Percentiles rank a stretch among this genome's conserved stretches.
Conservation (phyloP, 2,113 vertebrate genomes). For the Platanista minor region DNA sequence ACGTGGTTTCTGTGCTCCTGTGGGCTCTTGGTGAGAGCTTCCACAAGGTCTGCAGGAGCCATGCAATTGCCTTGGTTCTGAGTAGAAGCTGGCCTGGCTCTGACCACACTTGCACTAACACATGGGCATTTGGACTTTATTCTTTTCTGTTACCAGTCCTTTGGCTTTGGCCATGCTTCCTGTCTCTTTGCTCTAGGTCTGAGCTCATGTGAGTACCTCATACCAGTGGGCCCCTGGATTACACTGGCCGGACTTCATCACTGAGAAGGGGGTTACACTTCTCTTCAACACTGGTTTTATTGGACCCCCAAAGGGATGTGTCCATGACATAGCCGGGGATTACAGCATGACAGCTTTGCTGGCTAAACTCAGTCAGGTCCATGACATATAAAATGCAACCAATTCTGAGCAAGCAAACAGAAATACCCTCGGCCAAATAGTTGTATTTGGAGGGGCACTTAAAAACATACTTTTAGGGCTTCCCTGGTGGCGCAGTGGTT, state of each 20-base stretch:
- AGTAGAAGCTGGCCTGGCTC: background rate
- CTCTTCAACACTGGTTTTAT: background rate
- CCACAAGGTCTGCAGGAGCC: background rate
- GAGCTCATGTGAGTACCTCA: background rate
- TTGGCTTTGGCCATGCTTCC: background rate
- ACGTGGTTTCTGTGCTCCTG: background rate
- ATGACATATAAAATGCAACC: background rate
- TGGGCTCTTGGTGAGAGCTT: background rate
- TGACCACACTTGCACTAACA: background rate
- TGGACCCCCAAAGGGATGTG: background rate
- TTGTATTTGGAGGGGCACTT: background rate
- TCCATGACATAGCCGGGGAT: background rate
- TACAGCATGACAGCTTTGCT: background rate
- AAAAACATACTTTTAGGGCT: background rate
- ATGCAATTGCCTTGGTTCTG: background rate
- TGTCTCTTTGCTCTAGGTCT: background rate
- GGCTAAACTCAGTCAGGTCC: background rate
- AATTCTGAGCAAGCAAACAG: background rate
- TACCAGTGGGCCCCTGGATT: background rate
- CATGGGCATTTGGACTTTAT: background rate
- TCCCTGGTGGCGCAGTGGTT: no score
- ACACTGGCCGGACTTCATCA: background rate
- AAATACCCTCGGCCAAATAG: background rate
- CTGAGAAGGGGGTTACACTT: background rate
- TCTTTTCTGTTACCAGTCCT: background rate